Evolutionary conservation across 2,113 vertebrate species (phyloP).

Genomic region (Phalacrocorax brasilianus): DNA sequence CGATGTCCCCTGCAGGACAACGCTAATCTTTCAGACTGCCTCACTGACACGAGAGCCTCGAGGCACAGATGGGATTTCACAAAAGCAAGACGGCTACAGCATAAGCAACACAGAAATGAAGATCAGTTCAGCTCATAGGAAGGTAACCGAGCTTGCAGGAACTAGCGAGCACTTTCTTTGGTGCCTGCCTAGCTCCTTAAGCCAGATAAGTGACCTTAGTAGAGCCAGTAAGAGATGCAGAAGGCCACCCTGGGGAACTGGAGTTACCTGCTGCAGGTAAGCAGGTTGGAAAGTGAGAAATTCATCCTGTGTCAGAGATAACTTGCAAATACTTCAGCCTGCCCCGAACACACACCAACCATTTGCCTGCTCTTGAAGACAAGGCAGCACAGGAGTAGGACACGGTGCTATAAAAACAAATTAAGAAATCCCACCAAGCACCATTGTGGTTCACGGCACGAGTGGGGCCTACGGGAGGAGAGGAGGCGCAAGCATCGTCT

Average conservation of each 20-base stretch:
- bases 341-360: background rate
- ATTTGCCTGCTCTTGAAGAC: rapidly evolving
- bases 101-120: background rate
- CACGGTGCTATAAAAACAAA: rapidly evolving
- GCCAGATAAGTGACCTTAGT: background rate
- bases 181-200: background rate
- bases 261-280: background rate
- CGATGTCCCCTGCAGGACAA: background rate
- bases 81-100: background rate
- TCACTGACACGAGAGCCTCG: background rate
- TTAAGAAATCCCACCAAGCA: background rate
- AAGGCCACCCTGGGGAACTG: background rate
- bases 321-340: background rate
- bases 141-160: background rate
- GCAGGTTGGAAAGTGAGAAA: background rate
- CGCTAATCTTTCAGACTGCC: background rate
- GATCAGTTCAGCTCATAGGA: background rate
- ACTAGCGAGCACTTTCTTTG: background rate
- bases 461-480: background rate
- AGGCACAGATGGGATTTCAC: background rate
- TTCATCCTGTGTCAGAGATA: background rate
- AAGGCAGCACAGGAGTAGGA: background rate
- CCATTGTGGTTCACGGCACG: rapidly evolving
- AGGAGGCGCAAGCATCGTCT: rapidly evolving
- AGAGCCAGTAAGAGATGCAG: background rate